Base-by-base conservation (phyloP, 1,140 invertebrate genomes). In the Arion vulgaris region DNA sequence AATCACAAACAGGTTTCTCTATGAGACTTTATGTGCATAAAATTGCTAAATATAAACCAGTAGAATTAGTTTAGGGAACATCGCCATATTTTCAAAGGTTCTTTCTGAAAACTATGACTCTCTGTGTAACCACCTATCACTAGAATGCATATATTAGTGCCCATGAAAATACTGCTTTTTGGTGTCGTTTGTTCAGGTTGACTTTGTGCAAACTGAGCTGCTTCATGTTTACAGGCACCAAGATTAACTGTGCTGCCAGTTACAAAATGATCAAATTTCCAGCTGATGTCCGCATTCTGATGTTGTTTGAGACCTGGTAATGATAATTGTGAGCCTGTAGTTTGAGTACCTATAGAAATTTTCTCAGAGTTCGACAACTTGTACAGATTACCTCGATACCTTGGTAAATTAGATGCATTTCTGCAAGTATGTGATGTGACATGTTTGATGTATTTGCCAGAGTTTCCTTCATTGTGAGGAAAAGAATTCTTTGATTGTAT, bases 101-200 rank as follows among this genome's bases (percentile, higher is more conserved):
- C 76, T 38, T 11, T 4, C 26, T 66, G 34, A 34, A 78, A 66
- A 78, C 38, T 62, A 32, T 34, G 51, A 66, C 23, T n/a, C 19
- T 78, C 76, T 66, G 76, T 78, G 13, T 78, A 57, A 62, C 76
- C 76, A 57, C 76, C 76, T 36, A 78, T 36, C 9, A 78, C 76
- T 19, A 78, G 32, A 32, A 78, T 41, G 66, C 76, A 78, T 0
- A 78, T n/a, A 26, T 66, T 36, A n/a, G 34, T 13, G 5, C 45
- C 76, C 28, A 11, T 73, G 23, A 49, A 73, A 39, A 39, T 1
- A 26, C 38, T 39, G 41, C n/a, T 72, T 13, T 7, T 41, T 41
- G 38, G 0, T 39, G 41, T 73, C 38, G 11, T 38, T 73, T 36
- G 28, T 34, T 66, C 19, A 23, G 57, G 13, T 62, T 62, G 13